A percentile compares a stretch with the other conserved stretches of the same genome.
phyloP scores from a whole-genome alignment of 1,140 invertebrate genomes.

The Drosophila sechellia region DNA sequence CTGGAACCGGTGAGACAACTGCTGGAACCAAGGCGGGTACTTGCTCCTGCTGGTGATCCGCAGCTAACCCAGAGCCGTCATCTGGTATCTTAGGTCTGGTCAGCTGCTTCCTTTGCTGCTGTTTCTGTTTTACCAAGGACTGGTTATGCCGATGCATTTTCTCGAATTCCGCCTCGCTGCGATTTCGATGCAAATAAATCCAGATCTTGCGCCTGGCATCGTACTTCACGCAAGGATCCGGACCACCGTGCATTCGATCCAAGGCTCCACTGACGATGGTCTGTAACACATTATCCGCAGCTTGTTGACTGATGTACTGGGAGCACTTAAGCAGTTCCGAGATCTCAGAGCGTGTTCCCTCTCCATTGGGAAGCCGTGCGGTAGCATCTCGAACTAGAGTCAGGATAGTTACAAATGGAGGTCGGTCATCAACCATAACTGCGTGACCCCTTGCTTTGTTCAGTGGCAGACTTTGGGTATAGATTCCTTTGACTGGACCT shows the following conservation, averaged over 20 bases:
- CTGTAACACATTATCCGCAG: conserved; percentile 90
- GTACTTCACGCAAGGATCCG: conserved; percentile 96
- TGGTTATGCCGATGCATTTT: conserved; percentile 85
- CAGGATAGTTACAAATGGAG: conserved; percentile 95
- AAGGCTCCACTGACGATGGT: conserved; percentile 95
- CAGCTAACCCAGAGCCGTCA: not conserved
- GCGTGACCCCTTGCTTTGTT: conserved; percentile 91
- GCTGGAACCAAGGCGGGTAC: conserved; percentile 56
- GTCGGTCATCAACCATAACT: conserved; percentile 92
- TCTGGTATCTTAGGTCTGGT: conserved; percentile 57
- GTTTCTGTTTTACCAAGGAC: conserved; percentile 73
- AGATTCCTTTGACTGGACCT: conserved; percentile 95
- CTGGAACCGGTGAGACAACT: conserved; percentile 42
- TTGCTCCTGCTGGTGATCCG: conserved; percentile 29
- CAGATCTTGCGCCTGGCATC: conserved; percentile 95
- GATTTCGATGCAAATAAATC: conserved; percentile 94
- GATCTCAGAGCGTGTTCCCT: conserved; percentile 96
- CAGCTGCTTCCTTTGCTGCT: conserved; percentile 61
- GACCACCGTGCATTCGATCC: conserved; percentile 94
- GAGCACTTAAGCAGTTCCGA: conserved; percentile 86
- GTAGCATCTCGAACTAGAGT: conserved; percentile 96
- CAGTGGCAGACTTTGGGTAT: conserved; percentile 86
- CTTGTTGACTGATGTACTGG: conserved; percentile 91
- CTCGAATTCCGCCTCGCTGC: conserved; percentile 91
- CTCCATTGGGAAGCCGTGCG: conserved; percentile 95